Evolutionary conservation across 2,888 invertebrate genomes (phyloP), one percentile per base, ranked within the genome.

Genomic region (Thymelicus acteon): DNA sequence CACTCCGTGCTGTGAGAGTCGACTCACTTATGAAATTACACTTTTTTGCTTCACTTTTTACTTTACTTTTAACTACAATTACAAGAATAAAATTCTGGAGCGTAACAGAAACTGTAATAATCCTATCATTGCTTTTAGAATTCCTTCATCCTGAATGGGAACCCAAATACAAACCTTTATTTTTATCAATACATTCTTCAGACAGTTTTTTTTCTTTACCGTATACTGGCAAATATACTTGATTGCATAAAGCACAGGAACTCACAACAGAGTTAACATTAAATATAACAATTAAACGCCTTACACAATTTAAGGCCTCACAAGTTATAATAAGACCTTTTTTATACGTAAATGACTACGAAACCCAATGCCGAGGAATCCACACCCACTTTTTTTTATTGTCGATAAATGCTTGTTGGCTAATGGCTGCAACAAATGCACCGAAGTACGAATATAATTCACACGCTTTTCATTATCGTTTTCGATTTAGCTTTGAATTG

Each of bases 11-110:
- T 49, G 39, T 64, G 39, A 64, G 64, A 49, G 63, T 49, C 62
- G 49, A 37, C 49, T 63, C 37, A 63, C 64, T 64, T 64, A 64
- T 64, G 52, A 64, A 64, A 63, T 63, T 63, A 63, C 49, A 63
- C 37, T 64, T 64, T 64, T 64, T 64, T 64, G 49, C 63, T 15
- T 19, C 64, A 40, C 39, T 63, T 63, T 63, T 39, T 49, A 39
- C 63, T 49, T 39, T 49, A 37, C 63, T 52, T 64, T 64, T 64
- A 52, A 52, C 49, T 64, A 52, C 49, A 64, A 64, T 64, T 64
- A 64, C 64, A 64, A 52, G 64, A 64, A 64, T 52, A 64, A 52
- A 64, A 63, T 63, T 54, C 58, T 58, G 13, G 62, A 49, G 48
- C 49, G 62, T 49, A 39, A 39, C 49, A 52, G 52, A 49, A 15